These are phyloP conservation scores for Aptenodytes forsteri DNA, from an alignment of 2,113 vertebrate genomes.

Conservation along the genomic window DNA sequence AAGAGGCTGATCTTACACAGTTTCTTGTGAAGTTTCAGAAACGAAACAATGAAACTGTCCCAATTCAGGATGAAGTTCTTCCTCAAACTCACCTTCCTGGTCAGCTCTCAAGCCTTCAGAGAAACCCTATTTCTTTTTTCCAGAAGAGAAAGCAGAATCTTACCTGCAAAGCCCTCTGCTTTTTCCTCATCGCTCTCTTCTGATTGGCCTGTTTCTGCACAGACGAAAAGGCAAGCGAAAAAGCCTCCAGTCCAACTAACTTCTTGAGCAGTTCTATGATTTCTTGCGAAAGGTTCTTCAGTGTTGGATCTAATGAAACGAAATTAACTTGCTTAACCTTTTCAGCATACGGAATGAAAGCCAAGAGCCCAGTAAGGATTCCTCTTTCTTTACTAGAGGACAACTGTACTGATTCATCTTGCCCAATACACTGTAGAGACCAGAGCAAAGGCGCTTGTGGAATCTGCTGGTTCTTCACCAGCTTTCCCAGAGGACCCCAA, in stretches of 20 bases:
- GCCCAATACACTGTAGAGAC: not conserved
- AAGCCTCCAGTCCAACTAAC: slow-evolving; percentile 86
- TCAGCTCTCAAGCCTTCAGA: not conserved
- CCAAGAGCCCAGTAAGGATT: not conserved
- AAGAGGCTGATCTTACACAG: not conserved
- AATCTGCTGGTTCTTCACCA: not conserved
- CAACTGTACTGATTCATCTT: not conserved
- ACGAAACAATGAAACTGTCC: not conserved
- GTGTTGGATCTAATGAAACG: slow-evolving; percentile 81
- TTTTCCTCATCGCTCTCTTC: slow-evolving; percentile 84
- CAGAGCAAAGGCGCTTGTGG: not conserved
- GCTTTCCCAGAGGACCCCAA: not conserved
- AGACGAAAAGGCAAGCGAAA: slow-evolving; percentile 88
- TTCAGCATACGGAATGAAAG: not conserved
- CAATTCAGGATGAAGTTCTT: not conserved
- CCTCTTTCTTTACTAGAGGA: not conserved
- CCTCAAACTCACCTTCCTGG: not conserved
- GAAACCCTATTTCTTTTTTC: not conserved
- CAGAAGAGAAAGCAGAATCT: not conserved
- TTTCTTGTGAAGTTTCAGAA: not conserved
- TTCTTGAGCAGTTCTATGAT: slow-evolving; percentile 93
- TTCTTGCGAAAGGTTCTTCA: slow-evolving; percentile 96
- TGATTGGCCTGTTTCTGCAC: slow-evolving; percentile 89
- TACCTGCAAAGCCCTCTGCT: slow-evolving; percentile 90
- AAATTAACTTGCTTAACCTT: not conserved